These are phyloP conservation scores for Pheosia gnoma DNA, from an alignment of 2,888 invertebrate genomes.

Conservation along the genomic window DNA sequence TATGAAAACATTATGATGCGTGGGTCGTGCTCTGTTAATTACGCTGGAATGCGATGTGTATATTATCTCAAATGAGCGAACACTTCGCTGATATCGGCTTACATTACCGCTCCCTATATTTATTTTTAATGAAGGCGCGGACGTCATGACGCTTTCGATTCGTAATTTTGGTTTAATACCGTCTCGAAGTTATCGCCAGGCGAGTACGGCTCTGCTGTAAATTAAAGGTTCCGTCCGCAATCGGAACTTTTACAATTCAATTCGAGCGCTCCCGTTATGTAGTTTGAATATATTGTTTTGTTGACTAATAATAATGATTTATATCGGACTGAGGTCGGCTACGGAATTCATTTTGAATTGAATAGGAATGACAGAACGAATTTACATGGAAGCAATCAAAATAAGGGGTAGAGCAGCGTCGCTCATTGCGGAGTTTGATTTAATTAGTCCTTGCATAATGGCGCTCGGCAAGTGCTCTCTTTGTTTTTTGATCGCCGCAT, in stretches of 20 bases:
- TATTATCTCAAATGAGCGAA: conserved; percentile 43
- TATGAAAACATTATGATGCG: conserved; percentile 64
- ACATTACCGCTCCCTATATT: conserved; percentile 31
- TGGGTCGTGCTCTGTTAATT: conserved; percentile 59
- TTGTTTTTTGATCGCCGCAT: conserved; percentile 51
- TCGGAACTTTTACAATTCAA: conserved; percentile 63
- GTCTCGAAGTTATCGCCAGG: neutral
- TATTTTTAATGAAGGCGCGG: conserved; percentile 26
- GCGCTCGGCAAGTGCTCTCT: conserved; percentile 50
- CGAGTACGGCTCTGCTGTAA: conserved; percentile 34
- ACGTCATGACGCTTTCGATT: conserved; percentile 1
- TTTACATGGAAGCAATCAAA: conserved; percentile 76
- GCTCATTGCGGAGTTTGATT: conserved; percentile 64
- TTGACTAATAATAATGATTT: conserved; percentile 34
- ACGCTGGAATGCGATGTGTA: conserved; percentile 46
- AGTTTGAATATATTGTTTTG: conserved; percentile 61
- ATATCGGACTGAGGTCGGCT: conserved; percentile 56
- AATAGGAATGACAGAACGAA: conserved; percentile 65
- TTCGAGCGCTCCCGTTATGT: conserved; percentile 56
- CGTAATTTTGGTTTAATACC: neutral
- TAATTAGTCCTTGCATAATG: conserved; percentile 68
- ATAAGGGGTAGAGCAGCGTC: conserved; percentile 59
- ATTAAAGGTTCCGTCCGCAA: conserved; percentile 48
- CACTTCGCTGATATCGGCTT: conserved; percentile 40
- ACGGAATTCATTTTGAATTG: conserved; percentile 68